Conservation (phyloP, 1,140 invertebrate species). For the Megathymus violae region DNA sequence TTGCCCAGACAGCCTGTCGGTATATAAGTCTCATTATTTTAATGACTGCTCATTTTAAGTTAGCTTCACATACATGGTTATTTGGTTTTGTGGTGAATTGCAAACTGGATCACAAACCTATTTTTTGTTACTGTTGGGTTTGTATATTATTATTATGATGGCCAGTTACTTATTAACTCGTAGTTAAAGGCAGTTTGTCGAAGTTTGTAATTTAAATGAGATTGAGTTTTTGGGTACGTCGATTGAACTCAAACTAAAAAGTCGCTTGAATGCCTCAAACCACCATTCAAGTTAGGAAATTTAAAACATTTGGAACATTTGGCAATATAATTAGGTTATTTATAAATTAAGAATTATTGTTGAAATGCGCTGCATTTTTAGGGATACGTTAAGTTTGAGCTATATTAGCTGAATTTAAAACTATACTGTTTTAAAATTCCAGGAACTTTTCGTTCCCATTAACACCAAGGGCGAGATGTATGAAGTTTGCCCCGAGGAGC, state of each 20-base stretch:
- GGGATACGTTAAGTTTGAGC: too few species aligned
- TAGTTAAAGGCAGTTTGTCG: too few species aligned
- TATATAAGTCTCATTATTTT: constrained; percentile 33
- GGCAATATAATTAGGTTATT: too few species aligned
- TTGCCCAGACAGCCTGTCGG: constrained; percentile 30
- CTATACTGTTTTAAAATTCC: constrained; percentile 45
- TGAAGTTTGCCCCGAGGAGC: constrained; percentile 81
- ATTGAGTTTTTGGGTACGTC: too few species aligned
- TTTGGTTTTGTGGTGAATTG: constrained; percentile 11
- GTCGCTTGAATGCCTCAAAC: too few species aligned
- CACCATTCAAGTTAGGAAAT: too few species aligned
- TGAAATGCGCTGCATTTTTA: too few species aligned
- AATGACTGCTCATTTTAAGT: constrained; percentile 29
- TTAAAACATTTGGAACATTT: too few species aligned
- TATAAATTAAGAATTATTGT: too few species aligned
- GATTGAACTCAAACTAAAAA: too few species aligned
- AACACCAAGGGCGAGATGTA: constrained; percentile 86
- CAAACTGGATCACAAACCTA: background rate
- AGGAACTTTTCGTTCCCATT: constrained; percentile 86
- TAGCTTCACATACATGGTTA: constrained; percentile 7
- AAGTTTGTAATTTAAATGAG: too few species aligned
- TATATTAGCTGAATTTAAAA: background rate
- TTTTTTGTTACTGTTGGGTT: background rate
- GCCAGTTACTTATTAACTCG: background rate
- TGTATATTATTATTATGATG: background rate